Evolutionary conservation across 2,113 vertebrate genomes (phyloP), one percentile per base, ranked within the genome.

Genomic region (Ranitomeya imitator): DNA sequence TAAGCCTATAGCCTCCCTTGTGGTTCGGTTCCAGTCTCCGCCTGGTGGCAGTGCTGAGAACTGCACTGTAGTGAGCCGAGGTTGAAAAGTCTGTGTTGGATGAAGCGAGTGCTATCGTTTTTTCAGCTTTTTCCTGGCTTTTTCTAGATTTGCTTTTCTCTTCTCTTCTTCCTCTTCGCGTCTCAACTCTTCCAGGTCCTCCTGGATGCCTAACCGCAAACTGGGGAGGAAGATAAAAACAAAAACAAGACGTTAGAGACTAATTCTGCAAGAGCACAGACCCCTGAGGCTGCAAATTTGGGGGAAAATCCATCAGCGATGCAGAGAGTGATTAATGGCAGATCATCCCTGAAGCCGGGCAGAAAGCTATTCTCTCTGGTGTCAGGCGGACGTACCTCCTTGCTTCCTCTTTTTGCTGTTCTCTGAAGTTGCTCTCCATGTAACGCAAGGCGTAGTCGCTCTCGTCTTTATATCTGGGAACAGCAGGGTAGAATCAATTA

Each of bases 401-500:
- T 26, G 97, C 97, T 92, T 99, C 98, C 90, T 99, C 98, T 85
- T 99, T 99, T 91, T 99, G 98, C 90, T 98, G 92, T 74, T 99
- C 98, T 93, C 92, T 97, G 97, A 97, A 99, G 90, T 95, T 99
- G 94, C 97, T 99, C 93, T 99, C 98, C 98, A 99, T 99, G 61
- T 97, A 99, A 91, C 95, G 96, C 91, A 99, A 95, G 92, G 98
- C 98, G 94, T 98, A 99, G 91, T 99, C 98, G 86, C 98, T 99
- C 92, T 99, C 98, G 83, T 99, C 97, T 94, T 94, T 98, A 92
- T 99, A 99, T 90, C 98, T 99, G 91, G 45, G 90, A 92, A 91
- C 4, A 21, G 21, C 18, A 78, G 76, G 11, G 26, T 21, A 79
- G 1, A 21, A 37, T 45, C 13, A 15, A 2, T 74, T 11, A 16